Evolutionary conservation across 2,888 invertebrate species (phyloP).

Genomic region (Thecophora atra): DNA sequence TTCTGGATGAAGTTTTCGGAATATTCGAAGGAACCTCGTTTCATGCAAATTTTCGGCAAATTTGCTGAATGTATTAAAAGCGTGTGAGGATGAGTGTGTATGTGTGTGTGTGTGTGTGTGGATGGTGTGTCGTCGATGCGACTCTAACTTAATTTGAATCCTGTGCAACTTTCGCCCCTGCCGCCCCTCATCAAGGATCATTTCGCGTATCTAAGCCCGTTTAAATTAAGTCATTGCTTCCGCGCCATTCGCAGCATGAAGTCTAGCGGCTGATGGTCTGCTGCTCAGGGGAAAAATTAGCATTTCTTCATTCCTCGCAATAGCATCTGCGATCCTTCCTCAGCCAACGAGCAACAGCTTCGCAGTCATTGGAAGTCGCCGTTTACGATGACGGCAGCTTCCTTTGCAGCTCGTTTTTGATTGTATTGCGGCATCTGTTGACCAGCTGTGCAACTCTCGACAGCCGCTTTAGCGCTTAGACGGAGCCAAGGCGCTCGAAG

Average conservation of each 20-base stretch:
- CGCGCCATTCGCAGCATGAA: background rate
- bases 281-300: background rate
- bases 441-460: no score
- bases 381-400: no score
- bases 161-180: background rate
- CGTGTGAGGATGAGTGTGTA: slow-evolving; percentile 33
- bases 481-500: no score
- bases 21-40: slow-evolving; percentile 20
- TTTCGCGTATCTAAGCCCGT: background rate
- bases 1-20: slow-evolving; percentile 3
- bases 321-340: background rate
- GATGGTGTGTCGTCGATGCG: slow-evolving; percentile 34
- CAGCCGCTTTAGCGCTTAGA: no score
- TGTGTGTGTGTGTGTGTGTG: slow-evolving; percentile 34
- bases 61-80: slow-evolving; percentile 16
- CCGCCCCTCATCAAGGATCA: background rate
- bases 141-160: slow-evolving; percentile 21
- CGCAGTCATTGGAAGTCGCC: no score
- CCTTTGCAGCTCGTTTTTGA: no score
- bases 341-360: no score
- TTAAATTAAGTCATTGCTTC: background rate
- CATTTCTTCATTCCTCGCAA: background rate
- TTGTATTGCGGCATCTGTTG: no score
- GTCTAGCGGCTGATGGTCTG: background rate
- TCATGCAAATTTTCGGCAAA: slow-evolving; percentile 18